These are phyloP conservation scores for Drosophila anceps DNA, from an alignment of 2,888 invertebrate genomes.

Conservation along the genomic window DNA sequence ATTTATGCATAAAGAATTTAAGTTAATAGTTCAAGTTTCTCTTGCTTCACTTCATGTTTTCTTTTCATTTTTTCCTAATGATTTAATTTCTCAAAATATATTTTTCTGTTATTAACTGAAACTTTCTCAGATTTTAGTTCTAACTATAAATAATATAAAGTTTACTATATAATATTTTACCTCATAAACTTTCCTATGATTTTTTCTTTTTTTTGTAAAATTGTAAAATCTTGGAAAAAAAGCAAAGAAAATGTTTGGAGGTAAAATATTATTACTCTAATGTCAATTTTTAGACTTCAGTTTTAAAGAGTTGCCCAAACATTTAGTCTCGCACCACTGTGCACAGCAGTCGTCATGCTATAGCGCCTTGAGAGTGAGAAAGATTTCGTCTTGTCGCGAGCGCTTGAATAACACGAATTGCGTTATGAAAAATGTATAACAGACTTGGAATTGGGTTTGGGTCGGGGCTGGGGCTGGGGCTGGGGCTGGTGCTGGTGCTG, in stretches of 20 bases:
- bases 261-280: no score
- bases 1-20: neutral
- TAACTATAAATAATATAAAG: no score
- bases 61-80: neutral
- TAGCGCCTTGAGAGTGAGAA: constrained; percentile 3
- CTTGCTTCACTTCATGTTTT: neutral
- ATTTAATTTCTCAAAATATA: neutral
- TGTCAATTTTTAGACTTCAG: no score
- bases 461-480: neutral
- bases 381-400: constrained; percentile 23
- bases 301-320: fast-evolving
- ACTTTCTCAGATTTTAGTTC: neutral
- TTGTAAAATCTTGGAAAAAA: no score
- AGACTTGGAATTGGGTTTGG: constrained; percentile 32
- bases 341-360: constrained; percentile 2
- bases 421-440: constrained; percentile 62
- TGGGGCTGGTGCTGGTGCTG: constrained; percentile 5
- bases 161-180: no score
- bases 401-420: constrained; percentile 56
- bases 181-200: no score
- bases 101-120: neutral
- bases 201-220: no score
- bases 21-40: neutral
- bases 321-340: constrained; percentile 32
- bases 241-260: no score